phyloP scores from a whole-genome alignment of 1,140 invertebrate genomes.

The Frieseomelitta varia region DNA sequence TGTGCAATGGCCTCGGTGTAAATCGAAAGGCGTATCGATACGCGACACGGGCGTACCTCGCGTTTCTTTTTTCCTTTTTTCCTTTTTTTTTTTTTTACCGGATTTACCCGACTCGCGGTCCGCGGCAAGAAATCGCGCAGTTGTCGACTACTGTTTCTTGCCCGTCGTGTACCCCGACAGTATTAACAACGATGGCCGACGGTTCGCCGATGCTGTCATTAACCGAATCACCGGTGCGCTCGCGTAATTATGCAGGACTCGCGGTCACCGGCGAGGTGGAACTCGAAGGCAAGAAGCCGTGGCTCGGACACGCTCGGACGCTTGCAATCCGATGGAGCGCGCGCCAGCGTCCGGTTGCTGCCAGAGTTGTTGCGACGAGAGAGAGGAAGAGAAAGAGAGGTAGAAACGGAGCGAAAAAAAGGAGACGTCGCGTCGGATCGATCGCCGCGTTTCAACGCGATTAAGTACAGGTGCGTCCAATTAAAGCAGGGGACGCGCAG shows the following conservation, averaged over 20 bases:
- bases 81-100: not conserved
- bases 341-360: not conserved
- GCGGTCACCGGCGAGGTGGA: too few relatives aligned
- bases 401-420: not conserved
- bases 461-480: constrained; percentile 39
- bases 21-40: not conserved
- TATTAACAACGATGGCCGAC: not conserved
- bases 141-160: not conserved
- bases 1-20: not conserved
- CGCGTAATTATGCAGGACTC: not conserved
- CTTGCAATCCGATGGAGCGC: not conserved
- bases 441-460: constrained; percentile 20
- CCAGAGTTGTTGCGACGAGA: too few relatives aligned
- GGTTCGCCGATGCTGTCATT: not conserved
- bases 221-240: not conserved
- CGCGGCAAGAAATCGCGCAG: not conserved
- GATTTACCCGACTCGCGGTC: not conserved
- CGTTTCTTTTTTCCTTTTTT: too few relatives aligned
- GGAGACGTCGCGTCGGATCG: not conserved
- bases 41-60: too few relatives aligned
- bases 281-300: not conserved
- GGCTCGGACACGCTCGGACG: not conserved
- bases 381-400: too few relatives aligned
- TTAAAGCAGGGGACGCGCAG: constrained; percentile 22
- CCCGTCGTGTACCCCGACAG: too few relatives aligned